These are phyloP conservation scores for Drosophila quadrilineata DNA, from an alignment of 1,140 invertebrate species.

Conservation along the genomic window DNA sequence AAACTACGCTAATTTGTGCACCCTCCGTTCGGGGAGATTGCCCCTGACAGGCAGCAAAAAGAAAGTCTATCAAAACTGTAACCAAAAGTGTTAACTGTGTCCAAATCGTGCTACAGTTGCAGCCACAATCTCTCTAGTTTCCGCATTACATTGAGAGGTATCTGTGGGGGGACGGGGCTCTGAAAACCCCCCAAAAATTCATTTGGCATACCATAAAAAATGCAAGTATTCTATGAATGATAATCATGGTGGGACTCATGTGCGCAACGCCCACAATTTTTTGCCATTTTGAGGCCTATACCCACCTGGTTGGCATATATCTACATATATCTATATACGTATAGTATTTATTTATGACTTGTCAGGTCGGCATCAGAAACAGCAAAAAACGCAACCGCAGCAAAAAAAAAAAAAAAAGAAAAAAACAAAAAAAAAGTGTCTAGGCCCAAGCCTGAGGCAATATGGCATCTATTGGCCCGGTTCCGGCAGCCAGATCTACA, in stretches of 20 bases:
- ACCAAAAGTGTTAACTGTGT: slow-evolving; percentile 24
- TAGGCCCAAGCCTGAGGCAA: slow-evolving; percentile 36
- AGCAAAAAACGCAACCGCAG: no score
- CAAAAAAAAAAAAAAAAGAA: no score
- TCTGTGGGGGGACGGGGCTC: no score
- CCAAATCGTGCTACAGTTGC: slow-evolving; percentile 1
- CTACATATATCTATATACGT: no score
- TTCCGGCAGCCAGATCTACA: slow-evolving; percentile 52
- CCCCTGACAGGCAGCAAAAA: neutral
- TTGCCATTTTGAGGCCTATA: no score
- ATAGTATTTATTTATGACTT: slow-evolving; percentile 69
- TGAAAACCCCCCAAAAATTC: no score
- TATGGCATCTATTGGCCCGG: slow-evolving; percentile 12
- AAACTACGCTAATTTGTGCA: slow-evolving; percentile 21
- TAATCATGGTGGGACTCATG: slow-evolving; percentile 22
- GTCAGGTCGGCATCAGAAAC: slow-evolving; percentile 34
- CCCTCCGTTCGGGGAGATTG: neutral
- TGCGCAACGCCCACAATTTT: slow-evolving; percentile 48
- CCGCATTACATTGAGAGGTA: no score
- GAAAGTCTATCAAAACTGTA: slow-evolving; percentile 48
- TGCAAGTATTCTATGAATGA: slow-evolving; percentile 51
- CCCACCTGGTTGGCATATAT: slow-evolving; percentile 39
- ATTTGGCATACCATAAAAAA: no score
- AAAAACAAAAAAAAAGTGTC: slow-evolving; percentile 36
- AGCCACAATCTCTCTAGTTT: slow-evolving; percentile 1